These are phyloP conservation scores for Rosalia funebris DNA, from an alignment of 2,888 invertebrate genomes.

Conservation along the genomic window DNA sequence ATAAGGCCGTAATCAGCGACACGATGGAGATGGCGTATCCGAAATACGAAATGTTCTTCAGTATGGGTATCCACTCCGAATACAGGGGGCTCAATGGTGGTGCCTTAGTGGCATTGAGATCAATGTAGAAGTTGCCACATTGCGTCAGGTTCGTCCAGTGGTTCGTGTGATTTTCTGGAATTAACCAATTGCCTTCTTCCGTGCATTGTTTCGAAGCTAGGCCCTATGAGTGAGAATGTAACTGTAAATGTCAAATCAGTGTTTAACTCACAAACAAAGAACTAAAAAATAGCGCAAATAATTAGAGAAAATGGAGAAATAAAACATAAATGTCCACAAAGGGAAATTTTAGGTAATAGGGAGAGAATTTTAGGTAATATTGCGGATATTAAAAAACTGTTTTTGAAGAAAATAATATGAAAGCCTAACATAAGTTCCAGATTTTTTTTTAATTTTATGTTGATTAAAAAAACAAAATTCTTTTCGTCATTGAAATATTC, in stretches of 20 bases:
- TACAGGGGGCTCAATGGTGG: slow-evolving; percentile 42
- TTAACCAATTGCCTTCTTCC: slow-evolving; percentile 65
- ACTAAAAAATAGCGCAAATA: neutral
- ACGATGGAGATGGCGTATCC: slow-evolving; percentile 68
- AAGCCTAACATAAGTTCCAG: too few species aligned
- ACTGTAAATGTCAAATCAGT: slow-evolving; percentile 4
- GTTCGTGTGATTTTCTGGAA: slow-evolving; percentile 52
- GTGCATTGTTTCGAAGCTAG: slow-evolving; percentile 65
- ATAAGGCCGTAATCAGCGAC: slow-evolving; percentile 65
- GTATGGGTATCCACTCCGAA: slow-evolving; percentile 65
- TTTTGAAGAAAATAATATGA: too few species aligned
- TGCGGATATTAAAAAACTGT: too few species aligned
- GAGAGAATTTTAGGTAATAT: too few species aligned
- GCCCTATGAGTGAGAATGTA: slow-evolving; percentile 57
- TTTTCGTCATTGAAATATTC: too few species aligned
- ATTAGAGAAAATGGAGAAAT: neutral
- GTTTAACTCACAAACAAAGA: neutral
- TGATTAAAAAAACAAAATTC: too few species aligned
- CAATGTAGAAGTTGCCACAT: slow-evolving; percentile 55
- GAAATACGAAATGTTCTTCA: slow-evolving; percentile 66
- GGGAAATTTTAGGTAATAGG: too few species aligned
- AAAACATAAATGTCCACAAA: neutral
- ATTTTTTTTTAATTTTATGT: too few species aligned
- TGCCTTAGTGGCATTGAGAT: slow-evolving; percentile 4
- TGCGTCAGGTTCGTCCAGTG: slow-evolving; percentile 66